These are phyloP conservation scores for Drosophila mimica DNA, from an alignment of 2,888 invertebrate genomes.

Conservation along the genomic window DNA sequence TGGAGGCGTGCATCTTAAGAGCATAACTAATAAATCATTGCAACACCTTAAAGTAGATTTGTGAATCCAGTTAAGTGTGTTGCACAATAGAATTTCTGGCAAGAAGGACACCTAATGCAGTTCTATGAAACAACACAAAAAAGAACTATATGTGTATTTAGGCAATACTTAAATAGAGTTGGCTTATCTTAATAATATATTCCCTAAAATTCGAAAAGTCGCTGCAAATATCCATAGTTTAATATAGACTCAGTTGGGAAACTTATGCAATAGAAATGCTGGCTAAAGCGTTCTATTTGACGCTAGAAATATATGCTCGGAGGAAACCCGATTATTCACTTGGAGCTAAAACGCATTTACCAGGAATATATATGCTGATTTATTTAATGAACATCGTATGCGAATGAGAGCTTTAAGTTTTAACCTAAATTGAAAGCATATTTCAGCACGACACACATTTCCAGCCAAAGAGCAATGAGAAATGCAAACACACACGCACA, in stretches of 20 bases:
- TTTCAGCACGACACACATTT: slow-evolving; percentile 72
- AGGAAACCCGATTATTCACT: slow-evolving; percentile 10
- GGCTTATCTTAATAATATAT: neutral
- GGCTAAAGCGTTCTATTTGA: neutral
- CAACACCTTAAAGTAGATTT: slow-evolving; percentile 14
- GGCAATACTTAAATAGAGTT: no score
- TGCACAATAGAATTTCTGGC: neutral
- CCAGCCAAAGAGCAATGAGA: slow-evolving; percentile 33
- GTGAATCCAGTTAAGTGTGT: neutral
- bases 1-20: slow-evolving; percentile 10
- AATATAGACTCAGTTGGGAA: neutral
- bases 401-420: slow-evolving; percentile 62
- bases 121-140: no score
- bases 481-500: slow-evolving; percentile 26
- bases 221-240: neutral
- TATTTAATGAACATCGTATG: slow-evolving; percentile 25
- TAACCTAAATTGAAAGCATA: slow-evolving; percentile 69
- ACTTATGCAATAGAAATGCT: neutral
- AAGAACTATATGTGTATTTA: no score
- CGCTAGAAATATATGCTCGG: neutral
- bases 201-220: neutral
- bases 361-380: slow-evolving; percentile 11
- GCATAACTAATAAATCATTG: slow-evolving; percentile 3
- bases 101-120: neutral
- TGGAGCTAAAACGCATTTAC: slow-evolving; percentile 19